Base-by-base conservation (phyloP, 2,113 vertebrate genomes). In the Sphaerodactylus townsendi region DNA sequence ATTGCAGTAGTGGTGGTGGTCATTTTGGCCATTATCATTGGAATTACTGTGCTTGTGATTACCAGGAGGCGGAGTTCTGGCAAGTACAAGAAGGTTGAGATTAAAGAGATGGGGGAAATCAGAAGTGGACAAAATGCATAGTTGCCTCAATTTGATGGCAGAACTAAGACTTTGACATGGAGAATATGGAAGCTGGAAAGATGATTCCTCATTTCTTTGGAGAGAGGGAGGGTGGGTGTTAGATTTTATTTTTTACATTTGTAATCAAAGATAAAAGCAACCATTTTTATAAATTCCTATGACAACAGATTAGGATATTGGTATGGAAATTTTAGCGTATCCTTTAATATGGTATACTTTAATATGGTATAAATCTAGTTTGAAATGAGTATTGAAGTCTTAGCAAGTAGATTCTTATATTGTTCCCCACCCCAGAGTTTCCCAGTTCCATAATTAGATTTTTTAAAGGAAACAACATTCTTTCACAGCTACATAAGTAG, bases 1-100 rank as follows among this genome's bases (percentile, higher is more conserved):
- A 94, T 97, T 5, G 96, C 97, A 0, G 96, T 97, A 94, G 97
- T 98, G 19, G 97, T 96, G 59, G 96, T 97, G 80, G 96, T 97
- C 68, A 71, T 92, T 0, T 39, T 97, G 87, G 91, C 93, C 1
- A 91, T 98, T 41, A 78, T 95, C 8, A 82, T 93, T 0, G 96
- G 97, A 28, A 70, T 97, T 7, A 41, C 94, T 23, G 82, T 93
- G 39, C 90, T 99, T 95, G 96, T 98, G 64, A 10, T 97, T 15
- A 48, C 89, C 76, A 94, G 74, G 62, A 70, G 89, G 39, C 96
- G 86, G 86, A 82, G 53, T 41, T 90, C 81, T 0, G 93, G 96
- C 48, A 93, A 86, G 25, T 97, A 97, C 59, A 88, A 88, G 46
- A 97, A 97, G 90, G 74, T 95, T 73, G 96, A 97, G 96, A 76